A percentile compares a stretch with the other conserved stretches of the same genome.
phyloP scores from a whole-genome alignment of 2,888 invertebrate genomes.

The Drosophila incognita region DNA sequence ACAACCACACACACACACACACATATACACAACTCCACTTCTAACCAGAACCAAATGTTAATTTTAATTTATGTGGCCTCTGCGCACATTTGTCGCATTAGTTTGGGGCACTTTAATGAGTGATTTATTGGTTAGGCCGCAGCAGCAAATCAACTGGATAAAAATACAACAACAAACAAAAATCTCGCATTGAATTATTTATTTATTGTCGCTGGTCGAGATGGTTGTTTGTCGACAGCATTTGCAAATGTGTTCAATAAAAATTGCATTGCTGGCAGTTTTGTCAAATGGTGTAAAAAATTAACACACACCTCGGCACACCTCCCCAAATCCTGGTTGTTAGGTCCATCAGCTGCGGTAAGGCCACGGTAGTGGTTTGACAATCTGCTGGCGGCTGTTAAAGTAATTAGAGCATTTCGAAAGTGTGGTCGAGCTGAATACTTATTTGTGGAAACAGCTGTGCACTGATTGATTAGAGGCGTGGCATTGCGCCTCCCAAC shows the following conservation, averaged over 20 bases:
- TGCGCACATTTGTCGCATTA: constrained; percentile 76
- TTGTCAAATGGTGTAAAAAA: constrained; percentile 46
- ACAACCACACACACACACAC: constrained; percentile 2
- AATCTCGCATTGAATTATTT: constrained; percentile 70
- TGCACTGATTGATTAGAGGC: constrained; percentile 59
- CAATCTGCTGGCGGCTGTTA: constrained; percentile 63
- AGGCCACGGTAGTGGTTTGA: not conserved
- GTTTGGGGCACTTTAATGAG: constrained; percentile 75
- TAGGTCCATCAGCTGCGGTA: constrained; percentile 24
- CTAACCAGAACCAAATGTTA: constrained; percentile 61
- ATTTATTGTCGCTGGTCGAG: constrained; percentile 55
- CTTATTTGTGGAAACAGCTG: constrained; percentile 57
- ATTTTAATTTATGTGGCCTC: constrained; percentile 79
- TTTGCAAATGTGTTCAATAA: constrained; percentile 51
- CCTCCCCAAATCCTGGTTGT: not conserved
- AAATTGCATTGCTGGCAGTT: constrained; percentile 48
- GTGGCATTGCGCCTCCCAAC: not conserved
- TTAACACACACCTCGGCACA: not conserved
- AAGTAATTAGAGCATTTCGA: constrained; percentile 73
- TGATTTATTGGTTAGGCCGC: constrained; percentile 74
- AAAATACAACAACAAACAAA: constrained; percentile 16
- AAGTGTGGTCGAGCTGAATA: constrained; percentile 56
- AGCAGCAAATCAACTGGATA: constrained; percentile 46
- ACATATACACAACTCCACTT: constrained; percentile 14
- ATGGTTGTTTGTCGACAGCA: constrained; percentile 31